Percentiles rank a stretch among this genome's conserved stretches.
Conservation (phyloP, 2,797 vertebrate genomes). For the Pseudomugil gertrudae region DNA sequence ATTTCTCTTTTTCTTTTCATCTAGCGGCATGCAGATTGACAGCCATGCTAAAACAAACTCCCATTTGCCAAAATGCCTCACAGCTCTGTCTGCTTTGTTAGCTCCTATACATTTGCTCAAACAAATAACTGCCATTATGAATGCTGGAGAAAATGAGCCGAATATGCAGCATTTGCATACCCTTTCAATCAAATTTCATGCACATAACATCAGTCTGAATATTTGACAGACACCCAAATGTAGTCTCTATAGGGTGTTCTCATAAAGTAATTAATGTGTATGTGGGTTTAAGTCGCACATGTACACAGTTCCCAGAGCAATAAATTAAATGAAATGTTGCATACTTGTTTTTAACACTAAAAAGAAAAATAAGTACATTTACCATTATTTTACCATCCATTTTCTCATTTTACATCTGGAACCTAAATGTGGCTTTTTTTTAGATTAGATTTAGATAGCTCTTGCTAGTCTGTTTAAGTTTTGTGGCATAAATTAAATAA, state of each 20-base stretch:
- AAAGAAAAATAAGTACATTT: neutral
- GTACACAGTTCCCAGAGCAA: conserved; percentile 34
- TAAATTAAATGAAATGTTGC: conserved; percentile 24
- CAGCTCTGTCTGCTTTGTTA: conserved; percentile 11
- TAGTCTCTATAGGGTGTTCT: conserved; percentile 28
- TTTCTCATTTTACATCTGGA: neutral
- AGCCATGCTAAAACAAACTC: conserved; percentile 28
- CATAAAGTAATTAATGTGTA: conserved; percentile 4
- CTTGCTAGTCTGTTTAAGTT: neutral
- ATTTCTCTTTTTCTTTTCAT: neutral
- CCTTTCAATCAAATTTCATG: conserved; percentile 57
- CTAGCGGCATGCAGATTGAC: conserved; percentile 5
- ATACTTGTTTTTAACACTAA: conserved; percentile 3
- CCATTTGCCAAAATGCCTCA: conserved; percentile 32
- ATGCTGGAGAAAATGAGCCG: conserved; percentile 39
- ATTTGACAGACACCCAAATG: conserved; percentile 43
- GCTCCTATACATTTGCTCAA: conserved; percentile 41
- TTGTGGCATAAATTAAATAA: neutral
- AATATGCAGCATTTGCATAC: conserved; percentile 54
- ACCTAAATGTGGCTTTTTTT: neutral
- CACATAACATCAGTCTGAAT: conserved; percentile 57
- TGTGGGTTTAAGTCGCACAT: conserved; percentile 23
- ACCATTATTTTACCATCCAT: neutral
- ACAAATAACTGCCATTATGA: conserved; percentile 45
- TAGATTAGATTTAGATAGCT: no score